Evolutionary conservation across 2,888 invertebrate species (phyloP), one percentile per base, ranked within the genome.

Genomic region (Tetranychus piercei): DNA sequence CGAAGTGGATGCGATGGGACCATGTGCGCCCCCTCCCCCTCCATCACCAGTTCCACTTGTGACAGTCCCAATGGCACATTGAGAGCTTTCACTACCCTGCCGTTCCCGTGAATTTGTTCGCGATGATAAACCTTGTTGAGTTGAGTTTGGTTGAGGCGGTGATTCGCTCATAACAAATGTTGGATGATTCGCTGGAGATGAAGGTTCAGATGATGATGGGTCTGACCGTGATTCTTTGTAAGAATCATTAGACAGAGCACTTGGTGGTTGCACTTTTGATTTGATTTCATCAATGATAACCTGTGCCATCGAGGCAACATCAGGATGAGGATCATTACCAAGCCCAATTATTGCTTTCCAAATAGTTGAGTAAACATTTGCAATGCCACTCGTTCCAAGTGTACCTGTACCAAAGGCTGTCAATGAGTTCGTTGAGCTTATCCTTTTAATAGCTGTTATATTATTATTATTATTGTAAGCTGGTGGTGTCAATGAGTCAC

Each of bases 301-400:
- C 78, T 86, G 86, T 7, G 93, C 90, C 86, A 92, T 88, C 75
- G 86, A 83, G 1, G 90, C 86, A 5, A 96, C 91, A 74, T 88
- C 88, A 3, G 91, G 91, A 82, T 90, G 88, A 1, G 97, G 95
- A 86, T 99, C 97, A 77, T 87, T 86, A 76, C 91, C 88, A 80
- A 95, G 86, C 76, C 87, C 85, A 77, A 87, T 85, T 78, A 97
- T 85, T 23, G 90, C 88, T 79, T 87, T 86, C 95, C 95, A 97
- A 75, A 96, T 86, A 83, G 91, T 91, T 83, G 89, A 88, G 83
- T 94, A 94, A 75, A 94, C 80, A 74, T 76, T 78, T 20, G 75
- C 76, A 34, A 77, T 73, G 8, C 71, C 44, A 22, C 65, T n/a
- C 22, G 22, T 44, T 0, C 74, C 22, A 64, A 43, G n/a, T 45